These are phyloP conservation scores for Leucophenga maculata DNA, from an alignment of 2,888 invertebrate genomes.

Conservation along the genomic window DNA sequence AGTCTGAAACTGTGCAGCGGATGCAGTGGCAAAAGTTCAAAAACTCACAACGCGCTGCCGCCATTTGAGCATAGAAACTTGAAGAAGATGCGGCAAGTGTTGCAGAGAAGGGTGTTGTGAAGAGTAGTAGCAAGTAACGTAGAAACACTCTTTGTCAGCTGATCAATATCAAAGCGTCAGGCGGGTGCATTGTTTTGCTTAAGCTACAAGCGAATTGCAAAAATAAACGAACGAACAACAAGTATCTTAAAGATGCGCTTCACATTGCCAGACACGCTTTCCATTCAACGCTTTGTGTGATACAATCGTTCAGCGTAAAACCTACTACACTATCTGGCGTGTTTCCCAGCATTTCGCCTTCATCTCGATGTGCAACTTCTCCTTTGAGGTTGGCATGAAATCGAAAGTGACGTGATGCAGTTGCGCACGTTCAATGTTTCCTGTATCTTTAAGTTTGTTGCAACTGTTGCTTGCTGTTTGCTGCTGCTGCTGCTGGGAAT, in stretches of 20 bases:
- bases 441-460: conserved; percentile 56
- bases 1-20: conserved; percentile 31
- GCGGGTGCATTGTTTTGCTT: neutral
- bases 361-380: conserved; percentile 31
- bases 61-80: conserved; percentile 41
- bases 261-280: conserved; percentile 58
- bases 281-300: conserved; percentile 37
- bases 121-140: neutral
- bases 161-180: neutral
- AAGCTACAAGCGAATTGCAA: neutral
- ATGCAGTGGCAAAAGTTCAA: conserved; percentile 60
- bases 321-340: neutral
- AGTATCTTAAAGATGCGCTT: conserved; percentile 58
- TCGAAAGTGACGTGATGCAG: conserved; percentile 60
- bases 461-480: conserved; percentile 11
- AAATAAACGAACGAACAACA: conserved; percentile 13
- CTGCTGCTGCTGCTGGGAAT: neutral
- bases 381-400: conserved; percentile 63
- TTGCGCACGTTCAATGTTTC: conserved; percentile 56
- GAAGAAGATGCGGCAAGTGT: conserved; percentile 38
- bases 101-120: conserved; percentile 16
- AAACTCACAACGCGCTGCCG: conserved; percentile 55
- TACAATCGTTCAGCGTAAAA: neutral
- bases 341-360: neutral
- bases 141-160: neutral